Conservation (phyloP, 1,140 invertebrate species). For the Pseudomyrmex flavicornis region DNA sequence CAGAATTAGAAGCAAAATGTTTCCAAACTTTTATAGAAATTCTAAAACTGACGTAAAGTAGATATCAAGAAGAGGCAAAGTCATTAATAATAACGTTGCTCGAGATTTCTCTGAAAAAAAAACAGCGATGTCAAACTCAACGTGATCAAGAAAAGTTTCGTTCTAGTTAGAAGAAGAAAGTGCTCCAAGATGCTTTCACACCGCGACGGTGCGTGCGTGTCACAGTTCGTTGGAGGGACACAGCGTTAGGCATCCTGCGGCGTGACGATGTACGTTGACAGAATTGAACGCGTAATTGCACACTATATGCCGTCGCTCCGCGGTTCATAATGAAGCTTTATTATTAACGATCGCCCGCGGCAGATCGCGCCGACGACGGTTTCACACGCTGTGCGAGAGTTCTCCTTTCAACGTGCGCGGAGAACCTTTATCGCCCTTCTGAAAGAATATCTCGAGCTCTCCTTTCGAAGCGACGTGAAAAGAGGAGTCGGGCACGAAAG, state of each 20-base stretch:
- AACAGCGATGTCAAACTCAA: background rate
- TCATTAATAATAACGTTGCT: background rate
- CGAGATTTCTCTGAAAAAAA: background rate
- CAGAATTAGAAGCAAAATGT: too few relatives aligned
- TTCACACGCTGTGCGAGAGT: conserved; percentile 63
- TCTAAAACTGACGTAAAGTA: background rate
- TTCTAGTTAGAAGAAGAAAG: conserved; percentile 14
- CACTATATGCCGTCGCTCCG: conserved; percentile 67
- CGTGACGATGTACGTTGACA: conserved; percentile 73
- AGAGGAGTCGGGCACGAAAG: conserved; percentile 60
- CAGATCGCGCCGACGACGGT: conserved; percentile 66
- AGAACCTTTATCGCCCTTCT: conserved; percentile 50
- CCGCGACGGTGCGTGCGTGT: background rate
- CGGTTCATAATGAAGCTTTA: conserved; percentile 69
- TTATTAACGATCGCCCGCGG: conserved; percentile 73
- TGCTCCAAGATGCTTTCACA: conserved; percentile 3
- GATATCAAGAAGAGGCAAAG: background rate
- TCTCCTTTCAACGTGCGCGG: conserved; percentile 63
- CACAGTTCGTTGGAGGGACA: conserved; percentile 49
- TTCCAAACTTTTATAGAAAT: background rate
- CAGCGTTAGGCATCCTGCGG: conserved; percentile 55
- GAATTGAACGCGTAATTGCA: conserved; percentile 75
- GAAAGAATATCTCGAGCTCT: conserved; percentile 61
- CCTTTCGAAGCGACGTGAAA: conserved; percentile 58
- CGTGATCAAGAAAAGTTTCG: background rate